Conservation (phyloP, 2,113 vertebrate genomes). For the Ascaphus truei region DNA sequence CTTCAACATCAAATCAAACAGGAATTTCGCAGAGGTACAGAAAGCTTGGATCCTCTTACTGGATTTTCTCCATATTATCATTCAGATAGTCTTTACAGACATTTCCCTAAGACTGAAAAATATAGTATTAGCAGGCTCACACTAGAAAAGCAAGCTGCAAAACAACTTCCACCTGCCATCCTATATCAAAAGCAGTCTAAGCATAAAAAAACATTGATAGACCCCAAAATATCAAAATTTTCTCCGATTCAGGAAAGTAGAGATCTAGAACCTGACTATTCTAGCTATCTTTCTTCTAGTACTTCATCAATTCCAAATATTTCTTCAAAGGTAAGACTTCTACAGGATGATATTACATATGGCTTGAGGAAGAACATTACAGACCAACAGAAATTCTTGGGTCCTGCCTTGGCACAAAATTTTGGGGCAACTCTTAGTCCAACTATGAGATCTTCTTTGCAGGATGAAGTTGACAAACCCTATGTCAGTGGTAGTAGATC, state of each 20-base stretch:
- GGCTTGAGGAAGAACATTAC: constrained; percentile 93
- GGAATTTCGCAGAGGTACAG: constrained; percentile 90
- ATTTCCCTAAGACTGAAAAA: constrained; percentile 94
- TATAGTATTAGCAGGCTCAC: constrained; percentile 96
- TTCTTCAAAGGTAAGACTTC: constrained; percentile 84
- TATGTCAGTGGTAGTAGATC: constrained; percentile 88
- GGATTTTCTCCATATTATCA: constrained; percentile 88
- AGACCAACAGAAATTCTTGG: constrained; percentile 94
- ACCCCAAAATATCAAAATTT: constrained; percentile 92
- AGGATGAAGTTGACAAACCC: constrained; percentile 84
- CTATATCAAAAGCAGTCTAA: constrained; percentile 96
- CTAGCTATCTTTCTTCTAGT: constrained; percentile 83
- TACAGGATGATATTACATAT: constrained; percentile 96
- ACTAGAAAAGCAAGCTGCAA: constrained; percentile 96
- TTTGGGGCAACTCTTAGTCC: constrained; percentile 77
- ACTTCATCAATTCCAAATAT: constrained; percentile 85
- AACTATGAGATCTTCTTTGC: constrained; percentile 71
- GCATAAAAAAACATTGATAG: constrained; percentile 88
- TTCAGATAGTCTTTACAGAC: constrained; percentile 81
- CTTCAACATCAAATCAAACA: constrained; percentile 98
- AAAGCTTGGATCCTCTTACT: constrained; percentile 86
- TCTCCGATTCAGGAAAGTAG: constrained; percentile 94
- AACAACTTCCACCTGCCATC: constrained; percentile 91
- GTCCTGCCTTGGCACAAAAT: constrained; percentile 71
- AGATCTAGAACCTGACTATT: constrained; percentile 89